Base-by-base conservation (phyloP, 1,140 invertebrate species). In the Triops longicaudatus region DNA sequence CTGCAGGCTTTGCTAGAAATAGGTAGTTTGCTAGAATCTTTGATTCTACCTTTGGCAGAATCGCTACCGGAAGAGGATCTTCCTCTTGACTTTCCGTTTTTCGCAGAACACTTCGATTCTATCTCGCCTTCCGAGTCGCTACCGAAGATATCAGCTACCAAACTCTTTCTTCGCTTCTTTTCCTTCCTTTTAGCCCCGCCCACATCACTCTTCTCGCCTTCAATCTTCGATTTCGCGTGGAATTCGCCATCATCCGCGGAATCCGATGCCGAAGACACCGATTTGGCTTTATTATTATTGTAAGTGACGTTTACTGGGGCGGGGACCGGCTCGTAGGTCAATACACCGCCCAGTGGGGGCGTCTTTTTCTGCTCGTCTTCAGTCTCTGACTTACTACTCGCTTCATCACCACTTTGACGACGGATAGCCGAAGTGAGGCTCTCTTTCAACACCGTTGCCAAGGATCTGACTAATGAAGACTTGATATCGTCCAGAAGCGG, bases 111-210 rank as follows among this genome's bases (percentile, higher is more conserved):
- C 26, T 22, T 73, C 7, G 42, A 63, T 71, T 73, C 50, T 27
- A n/a, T 28, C 7, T 73, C 22, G 26, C 73, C 76, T 10, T 77
- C 76, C 26, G 41, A 72, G n/a, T 73, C 76, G 72, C 71, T 77
- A 22, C 76, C 76, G 26, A 77, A 77, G 31, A 77, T 77, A 17
- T 72, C 72, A n/a, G 63, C 76, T 26, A 79, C 79, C 9, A 79
- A 79, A 73, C 80, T 77, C 76, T 82, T 79, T 82, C 77, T 82
- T 85, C 78, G 85, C 84, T 79, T 86, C 81, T 79, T 76, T 82
- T 80, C 72, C 78, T 78, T 63, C 73, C 73, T 63, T 78, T 73
- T 72, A 82, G 82, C 71, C 84, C 82, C 42, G 83, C 82, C 63
- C 1, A 17, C n/a, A 14, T 63, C 6, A 10, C 50, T 6, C 31